These are phyloP conservation scores for Phycodurus eques DNA, from an alignment of 2,113 vertebrate genomes.

Conservation along the genomic window DNA sequence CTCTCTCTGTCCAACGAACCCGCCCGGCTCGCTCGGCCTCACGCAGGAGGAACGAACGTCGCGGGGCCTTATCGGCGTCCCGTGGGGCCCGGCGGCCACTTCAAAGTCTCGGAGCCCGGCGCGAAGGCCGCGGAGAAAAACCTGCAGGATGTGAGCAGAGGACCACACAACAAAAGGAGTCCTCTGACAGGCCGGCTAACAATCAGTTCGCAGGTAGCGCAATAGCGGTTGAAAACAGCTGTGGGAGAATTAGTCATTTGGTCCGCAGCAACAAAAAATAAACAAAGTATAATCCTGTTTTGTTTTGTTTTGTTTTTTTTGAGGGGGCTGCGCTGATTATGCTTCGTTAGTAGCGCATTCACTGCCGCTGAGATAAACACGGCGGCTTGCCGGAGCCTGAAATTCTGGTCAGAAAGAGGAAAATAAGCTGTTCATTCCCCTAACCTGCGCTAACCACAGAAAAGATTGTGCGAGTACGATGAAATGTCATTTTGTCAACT, in stretches of 20 bases:
- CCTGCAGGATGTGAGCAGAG: constrained; percentile 52
- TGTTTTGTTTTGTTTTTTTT: neutral
- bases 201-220: constrained; percentile 26
- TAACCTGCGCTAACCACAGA: neutral
- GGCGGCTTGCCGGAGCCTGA: constrained; percentile 14
- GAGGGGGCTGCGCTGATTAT: constrained; percentile 1
- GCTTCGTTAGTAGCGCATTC: neutral
- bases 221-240: constrained; percentile 14
- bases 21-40: constrained; percentile 15
- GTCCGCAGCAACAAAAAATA: neutral
- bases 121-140: constrained; percentile 59
- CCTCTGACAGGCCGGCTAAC: constrained; percentile 19
- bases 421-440: neutral
- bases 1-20: constrained; percentile 49
- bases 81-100: constrained; percentile 63
- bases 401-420: constrained; percentile 25
- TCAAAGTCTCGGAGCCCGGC: constrained; percentile 60
- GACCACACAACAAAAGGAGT: constrained; percentile 49
- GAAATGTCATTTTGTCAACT: neutral
- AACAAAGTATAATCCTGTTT: neutral
- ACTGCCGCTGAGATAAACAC: neutral
- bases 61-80: constrained; percentile 66
- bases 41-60: constrained; percentile 58
- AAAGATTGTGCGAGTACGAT: too few species aligned
- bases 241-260: neutral